These are phyloP conservation scores for Diaphora mendica DNA, from an alignment of 2,888 invertebrate species.

Conservation along the genomic window DNA sequence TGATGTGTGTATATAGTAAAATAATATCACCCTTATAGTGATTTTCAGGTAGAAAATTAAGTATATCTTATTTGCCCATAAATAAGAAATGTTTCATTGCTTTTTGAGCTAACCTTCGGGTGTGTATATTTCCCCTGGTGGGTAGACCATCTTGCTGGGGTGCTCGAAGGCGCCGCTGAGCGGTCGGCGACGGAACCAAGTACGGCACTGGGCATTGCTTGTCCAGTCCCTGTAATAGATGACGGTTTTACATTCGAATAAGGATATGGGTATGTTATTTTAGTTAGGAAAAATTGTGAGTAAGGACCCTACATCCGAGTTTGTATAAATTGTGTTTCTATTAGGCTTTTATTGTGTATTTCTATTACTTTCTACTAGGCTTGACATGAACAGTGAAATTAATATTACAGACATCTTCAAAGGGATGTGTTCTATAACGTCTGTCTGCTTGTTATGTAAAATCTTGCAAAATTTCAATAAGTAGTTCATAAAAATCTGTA, in stretches of 20 bases:
- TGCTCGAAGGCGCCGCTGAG: slow-evolving; percentile 95
- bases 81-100: not conserved
- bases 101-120: slow-evolving; percentile 86
- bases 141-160: slow-evolving; percentile 97
- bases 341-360: not conserved
- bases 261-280: not conserved
- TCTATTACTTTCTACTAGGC: no score
- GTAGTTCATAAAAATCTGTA: no score
- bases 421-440: no score
- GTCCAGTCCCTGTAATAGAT: slow-evolving; percentile 91
- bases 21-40: not conserved
- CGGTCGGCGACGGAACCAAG: slow-evolving; percentile 94
- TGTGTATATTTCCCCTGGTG: slow-evolving; percentile 93
- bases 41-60: not conserved
- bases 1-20: no score
- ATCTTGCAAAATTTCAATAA: no score
- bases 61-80: not conserved
- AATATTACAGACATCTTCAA: not conserved
- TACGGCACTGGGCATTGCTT: slow-evolving; percentile 94
- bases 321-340: not conserved
- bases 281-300: no score
- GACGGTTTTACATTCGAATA: not conserved
- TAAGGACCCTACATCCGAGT: no score
- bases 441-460: no score
- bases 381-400: not conserved